Evolutionary conservation across 2,113 vertebrate species (phyloP), one percentile per base, ranked within the genome.

Genomic region (Lynx canadensis): DNA sequence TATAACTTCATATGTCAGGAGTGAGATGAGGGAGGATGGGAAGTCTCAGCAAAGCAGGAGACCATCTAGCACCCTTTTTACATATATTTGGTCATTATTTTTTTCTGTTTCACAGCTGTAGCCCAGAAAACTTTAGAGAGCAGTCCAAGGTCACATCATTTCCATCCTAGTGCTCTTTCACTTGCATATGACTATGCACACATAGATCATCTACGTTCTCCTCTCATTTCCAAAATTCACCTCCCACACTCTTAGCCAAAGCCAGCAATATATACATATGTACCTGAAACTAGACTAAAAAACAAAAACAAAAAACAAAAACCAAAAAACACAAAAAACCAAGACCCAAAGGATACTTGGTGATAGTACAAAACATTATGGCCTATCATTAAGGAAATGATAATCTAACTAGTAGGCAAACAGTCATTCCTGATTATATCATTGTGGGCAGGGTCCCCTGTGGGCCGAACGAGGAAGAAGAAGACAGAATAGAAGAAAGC

Each of bases 171-270:
- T 48, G 3, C 63, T 93, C 29, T 84, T 89, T 91, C 36, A 86
- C 48, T 80, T 91, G 88, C 4, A 63, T 15, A 68, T 15, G 23
- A 86, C 80, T 55, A 45, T 69, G 41, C 31, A 82, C 27, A 60
- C 18, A 73, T 29, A 80, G 13, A 87, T 52, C 21, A 84, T 71
- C 78, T 66, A 86, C 27, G 6, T 50, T 86, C 36, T 25, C 11
- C 76, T 85, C 65, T 97, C 25, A 73, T 89, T 84, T 82, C 78
- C 41, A 73, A 78, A 89, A 12, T 66, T 92, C 16, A 83, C 12
- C 41, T 85, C n/a, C n/a, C 79, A 63, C 13, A 31, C 12, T 88
- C 11, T 74, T 81, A 18, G 27, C 38, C 48, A 83, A 82, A 94
- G 27, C 78, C 65, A 90, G 38, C 57, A 89, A 16, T 76, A 50